A percentile compares a stretch with the other conserved stretches of the same genome.
phyloP scores from a whole-genome alignment of 2,797 vertebrate genomes.

The Macroramphosus scolopax region DNA sequence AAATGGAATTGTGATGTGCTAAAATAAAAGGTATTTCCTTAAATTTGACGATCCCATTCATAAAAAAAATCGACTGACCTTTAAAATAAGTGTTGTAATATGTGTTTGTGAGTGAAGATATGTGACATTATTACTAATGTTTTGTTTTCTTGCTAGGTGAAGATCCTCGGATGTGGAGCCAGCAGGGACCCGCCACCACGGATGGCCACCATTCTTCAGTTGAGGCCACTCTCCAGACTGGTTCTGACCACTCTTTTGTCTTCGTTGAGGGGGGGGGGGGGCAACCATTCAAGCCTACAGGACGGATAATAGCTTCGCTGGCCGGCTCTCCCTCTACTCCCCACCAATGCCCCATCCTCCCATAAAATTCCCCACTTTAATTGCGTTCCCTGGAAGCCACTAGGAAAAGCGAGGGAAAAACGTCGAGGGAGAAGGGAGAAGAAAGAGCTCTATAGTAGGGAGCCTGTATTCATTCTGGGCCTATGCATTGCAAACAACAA shows the following conservation, averaged over 20 bases:
- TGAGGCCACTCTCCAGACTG: constrained; percentile 64
- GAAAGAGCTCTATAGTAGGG: constrained; percentile 64
- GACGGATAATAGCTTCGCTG: constrained; percentile 74
- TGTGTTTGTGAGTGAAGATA: constrained; percentile 8
- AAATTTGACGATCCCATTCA: too few relatives aligned
- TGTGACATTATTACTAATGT: too few relatives aligned
- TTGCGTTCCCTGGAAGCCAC: constrained; percentile 72
- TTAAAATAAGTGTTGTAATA: constrained; percentile 2
- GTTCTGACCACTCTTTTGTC: constrained; percentile 76
- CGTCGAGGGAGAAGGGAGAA: constrained; percentile 58
- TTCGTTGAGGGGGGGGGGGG: constrained; percentile 58
- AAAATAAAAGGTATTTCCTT: too few relatives aligned
- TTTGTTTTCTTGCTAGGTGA: too few relatives aligned
- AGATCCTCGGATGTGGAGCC: constrained; percentile 42
- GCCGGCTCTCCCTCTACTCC: constrained; percentile 55
- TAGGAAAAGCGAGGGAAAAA: constrained; percentile 64
- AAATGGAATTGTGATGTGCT: too few relatives aligned
- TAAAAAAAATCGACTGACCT: constrained; percentile 1
- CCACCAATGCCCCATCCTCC: constrained; percentile 59
- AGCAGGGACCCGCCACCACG: constrained; percentile 11
- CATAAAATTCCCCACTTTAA: constrained; percentile 72
- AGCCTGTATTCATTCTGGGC: constrained; percentile 72
- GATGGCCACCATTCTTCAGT: constrained; percentile 65
- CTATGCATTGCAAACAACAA: constrained; percentile 80
- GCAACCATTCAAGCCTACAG: constrained; percentile 71